phyloP scores from a whole-genome alignment of 2,797 vertebrate species.

The Yasuhikotakia modesta region DNA sequence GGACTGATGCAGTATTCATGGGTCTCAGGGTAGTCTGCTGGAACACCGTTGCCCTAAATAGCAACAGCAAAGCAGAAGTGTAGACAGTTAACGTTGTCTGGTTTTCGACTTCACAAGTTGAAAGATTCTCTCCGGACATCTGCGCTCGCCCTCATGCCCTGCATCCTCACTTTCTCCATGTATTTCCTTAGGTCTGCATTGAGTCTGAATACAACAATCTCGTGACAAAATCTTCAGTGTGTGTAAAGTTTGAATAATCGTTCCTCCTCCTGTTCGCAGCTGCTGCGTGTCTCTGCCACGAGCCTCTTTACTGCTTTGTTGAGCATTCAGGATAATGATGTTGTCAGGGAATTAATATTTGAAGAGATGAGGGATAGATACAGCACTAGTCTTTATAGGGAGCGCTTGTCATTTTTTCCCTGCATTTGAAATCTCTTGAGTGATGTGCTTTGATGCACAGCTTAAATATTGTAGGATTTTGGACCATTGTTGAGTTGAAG shows the following conservation, averaged over 20 bases:
- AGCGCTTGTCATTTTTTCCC: slow-evolving; percentile 24
- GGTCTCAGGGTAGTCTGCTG: slow-evolving; percentile 50
- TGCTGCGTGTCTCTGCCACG: slow-evolving; percentile 11
- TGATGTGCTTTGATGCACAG: slow-evolving; percentile 16
- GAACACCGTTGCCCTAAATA: slow-evolving; percentile 64
- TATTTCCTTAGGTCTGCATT: slow-evolving; percentile 31
- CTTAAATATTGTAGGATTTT: slow-evolving; percentile 5
- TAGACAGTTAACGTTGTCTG: slow-evolving; percentile 56
- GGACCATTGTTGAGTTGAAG: slow-evolving; percentile 24
- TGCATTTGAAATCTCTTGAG: background rate
- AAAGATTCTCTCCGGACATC: slow-evolving; percentile 35
- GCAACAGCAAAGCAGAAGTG: slow-evolving; percentile 57
- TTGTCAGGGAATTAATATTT: slow-evolving; percentile 51
- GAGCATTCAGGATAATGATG: slow-evolving; percentile 43
- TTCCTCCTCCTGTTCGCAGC: slow-evolving; percentile 41
- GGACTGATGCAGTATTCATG: slow-evolving; percentile 69
- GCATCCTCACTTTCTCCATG: slow-evolving; percentile 13
- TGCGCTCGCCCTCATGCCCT: background rate
- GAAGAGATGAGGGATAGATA: slow-evolving; percentile 23
- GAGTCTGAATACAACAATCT: slow-evolving; percentile 48
- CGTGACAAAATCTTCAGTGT: slow-evolving; percentile 17
- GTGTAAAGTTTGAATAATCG: slow-evolving; percentile 50
- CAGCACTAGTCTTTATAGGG: background rate
- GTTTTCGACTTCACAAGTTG: slow-evolving; percentile 64
- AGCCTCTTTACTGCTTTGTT: slow-evolving; percentile 27